Conservation (phyloP, 2,113 vertebrate species). For the Lagenorhynchus albirostris region DNA sequence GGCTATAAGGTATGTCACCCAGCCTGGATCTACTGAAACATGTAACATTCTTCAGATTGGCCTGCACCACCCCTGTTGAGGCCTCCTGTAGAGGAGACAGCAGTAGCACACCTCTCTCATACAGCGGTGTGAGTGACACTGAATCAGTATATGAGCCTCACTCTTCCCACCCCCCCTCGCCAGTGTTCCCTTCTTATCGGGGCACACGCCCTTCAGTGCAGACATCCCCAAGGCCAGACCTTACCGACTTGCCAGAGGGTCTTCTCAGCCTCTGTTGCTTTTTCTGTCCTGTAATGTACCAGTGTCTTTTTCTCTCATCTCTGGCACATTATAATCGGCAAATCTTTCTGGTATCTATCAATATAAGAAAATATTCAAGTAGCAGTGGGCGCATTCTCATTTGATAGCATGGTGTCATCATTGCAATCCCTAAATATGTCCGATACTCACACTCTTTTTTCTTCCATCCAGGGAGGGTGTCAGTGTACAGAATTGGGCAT, state of each 20-base stretch:
- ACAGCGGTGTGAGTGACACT: not conserved
- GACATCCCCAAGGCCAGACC: not conserved
- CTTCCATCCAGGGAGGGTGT: not conserved
- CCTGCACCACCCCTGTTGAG: not conserved
- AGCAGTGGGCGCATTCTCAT: not conserved
- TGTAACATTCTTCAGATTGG: not conserved
- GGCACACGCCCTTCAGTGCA: accelerated
- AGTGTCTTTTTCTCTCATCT: not conserved
- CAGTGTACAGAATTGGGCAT: not conserved
- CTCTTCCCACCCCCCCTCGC: accelerated
- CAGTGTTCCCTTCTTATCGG: not conserved
- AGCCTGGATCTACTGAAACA: not conserved
- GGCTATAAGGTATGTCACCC: not conserved
- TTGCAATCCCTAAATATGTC: not conserved
- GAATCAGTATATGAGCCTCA: not conserved
- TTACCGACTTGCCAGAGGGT: not conserved
- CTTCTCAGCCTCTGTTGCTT: not conserved
- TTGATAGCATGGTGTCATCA: not conserved
- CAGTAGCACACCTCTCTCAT: not conserved
- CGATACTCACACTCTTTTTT: not conserved
- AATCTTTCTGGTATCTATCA: not conserved
- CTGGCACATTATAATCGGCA: not conserved
- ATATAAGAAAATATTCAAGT: not conserved
- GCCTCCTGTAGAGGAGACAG: not conserved
- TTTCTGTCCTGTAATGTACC: not conserved